These are phyloP conservation scores for Nesoenas mayeri DNA, from an alignment of 2,113 vertebrate genomes.

Conservation along the genomic window DNA sequence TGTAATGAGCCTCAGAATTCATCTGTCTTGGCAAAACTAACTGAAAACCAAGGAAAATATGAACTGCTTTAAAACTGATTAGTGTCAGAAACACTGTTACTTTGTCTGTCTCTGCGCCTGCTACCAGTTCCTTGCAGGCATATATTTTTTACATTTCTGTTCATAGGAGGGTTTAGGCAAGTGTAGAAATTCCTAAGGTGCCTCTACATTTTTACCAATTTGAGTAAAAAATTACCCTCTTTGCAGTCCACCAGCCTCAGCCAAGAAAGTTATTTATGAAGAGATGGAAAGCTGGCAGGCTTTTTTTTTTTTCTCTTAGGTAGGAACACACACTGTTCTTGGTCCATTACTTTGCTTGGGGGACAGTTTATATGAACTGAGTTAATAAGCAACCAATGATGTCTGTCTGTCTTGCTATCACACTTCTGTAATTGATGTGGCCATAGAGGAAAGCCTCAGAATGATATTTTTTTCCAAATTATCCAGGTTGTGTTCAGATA, in stretches of 20 bases:
- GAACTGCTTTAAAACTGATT: neutral
- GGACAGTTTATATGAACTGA: neutral
- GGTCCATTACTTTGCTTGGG: neutral
- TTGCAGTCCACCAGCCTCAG: neutral
- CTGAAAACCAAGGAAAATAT: neutral
- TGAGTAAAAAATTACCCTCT: neutral
- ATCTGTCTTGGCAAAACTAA: neutral
- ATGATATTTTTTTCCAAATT: neutral
- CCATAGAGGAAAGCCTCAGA: neutral
- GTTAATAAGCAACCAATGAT: neutral
- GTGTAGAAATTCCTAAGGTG: neutral
- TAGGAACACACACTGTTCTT: neutral
- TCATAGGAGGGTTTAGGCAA: neutral
- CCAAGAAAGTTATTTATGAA: constrained; percentile 28
- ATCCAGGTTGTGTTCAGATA: neutral
- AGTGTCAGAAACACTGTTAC: neutral
- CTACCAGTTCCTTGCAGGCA: neutral
- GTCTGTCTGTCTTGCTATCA: neutral
- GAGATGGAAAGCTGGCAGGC: neutral
- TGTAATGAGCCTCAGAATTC: neutral
- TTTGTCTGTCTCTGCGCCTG: neutral
- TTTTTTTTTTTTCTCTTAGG: neutral
- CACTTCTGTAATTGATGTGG: neutral
- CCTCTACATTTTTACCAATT: neutral
- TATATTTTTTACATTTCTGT: neutral